Base-by-base conservation (phyloP, 2,888 invertebrate species). In the Ellobium chinense region DNA sequence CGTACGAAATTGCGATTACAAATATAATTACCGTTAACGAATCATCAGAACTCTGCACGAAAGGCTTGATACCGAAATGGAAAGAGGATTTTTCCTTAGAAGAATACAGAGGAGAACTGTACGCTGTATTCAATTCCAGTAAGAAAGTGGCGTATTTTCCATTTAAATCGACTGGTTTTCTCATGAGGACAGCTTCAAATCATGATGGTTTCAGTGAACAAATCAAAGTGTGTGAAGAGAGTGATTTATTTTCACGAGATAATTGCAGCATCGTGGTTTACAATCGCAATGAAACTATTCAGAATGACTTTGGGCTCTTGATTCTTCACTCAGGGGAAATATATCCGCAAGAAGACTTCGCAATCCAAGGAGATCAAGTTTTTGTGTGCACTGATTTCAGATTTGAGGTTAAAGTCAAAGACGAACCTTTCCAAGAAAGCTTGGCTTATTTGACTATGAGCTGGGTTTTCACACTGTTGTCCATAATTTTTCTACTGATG, bases 351-450 rank as follows among this genome's bases (percentile, higher is more conserved):
- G 14, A 18, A 0, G 46, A 62, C 37, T 78, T 62, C 27, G 37
- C 69, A 27, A 37, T 62, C 4, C 7, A 1, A 1, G 54, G 36
- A 7, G 34, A 78, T 14, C 18, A 63, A 24, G 69, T 62, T 21
- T 69, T 46, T 29, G 69, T 78, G 14, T 78, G 78, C 24, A 37
- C 69, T n/a, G 37, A 76, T 18, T 56, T 76, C n/a, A 18, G 27
- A 27, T 66, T 36, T 14, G 34, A 21, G 24, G 9, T 18, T 12
- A 21, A 74, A 24, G n/a, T n/a, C n/a, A 5, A 2, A n/a, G 24
- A 46, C n/a, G 18, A 12, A 3, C 0, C 2, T 1, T 24, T 14
- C n/a, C n/a, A n/a, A n/a, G 5, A 63, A 0, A 74, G 12, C n/a
- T 1, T 9, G 12, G 9, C 12, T 2, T 68, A 77, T 29, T 1